Percentiles rank a stretch among this genome's conserved stretches.
Conservation (phyloP, 2,113 vertebrate species). For the Corydoras maculifer region DNA sequence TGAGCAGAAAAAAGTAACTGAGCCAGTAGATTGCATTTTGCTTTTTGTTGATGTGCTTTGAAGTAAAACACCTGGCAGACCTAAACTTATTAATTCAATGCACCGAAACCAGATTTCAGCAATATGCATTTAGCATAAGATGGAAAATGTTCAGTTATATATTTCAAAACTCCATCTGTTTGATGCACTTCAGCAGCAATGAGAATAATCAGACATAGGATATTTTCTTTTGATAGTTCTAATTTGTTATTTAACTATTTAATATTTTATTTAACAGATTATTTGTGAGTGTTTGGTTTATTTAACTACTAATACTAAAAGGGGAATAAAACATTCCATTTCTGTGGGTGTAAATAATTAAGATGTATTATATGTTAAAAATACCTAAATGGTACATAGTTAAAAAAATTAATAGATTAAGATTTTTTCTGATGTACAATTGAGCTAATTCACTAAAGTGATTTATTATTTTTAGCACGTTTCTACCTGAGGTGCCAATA, state of each 20-base stretch:
- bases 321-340: background rate
- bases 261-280: too few species aligned
- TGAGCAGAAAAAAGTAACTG: constrained; percentile 17
- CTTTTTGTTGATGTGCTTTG: constrained; percentile 13
- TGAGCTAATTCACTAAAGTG: too few species aligned
- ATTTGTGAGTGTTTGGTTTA: too few species aligned
- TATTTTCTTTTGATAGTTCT: too few species aligned
- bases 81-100: constrained; percentile 1
- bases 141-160: background rate
- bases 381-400: background rate
- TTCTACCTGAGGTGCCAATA: too few species aligned
- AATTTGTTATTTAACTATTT: too few species aligned
- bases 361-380: background rate
- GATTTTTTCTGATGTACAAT: too few species aligned
- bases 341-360: constrained; percentile 23
- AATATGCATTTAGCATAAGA: background rate
- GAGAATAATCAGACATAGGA: too few species aligned
- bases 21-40: constrained; percentile 21
- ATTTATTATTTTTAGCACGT: too few species aligned
- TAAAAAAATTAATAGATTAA: background rate
- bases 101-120: background rate
- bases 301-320: too few species aligned
- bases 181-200: too few species aligned
- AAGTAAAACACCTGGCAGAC: constrained; percentile 19
- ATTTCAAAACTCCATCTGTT: background rate